A percentile compares a stretch with the other conserved stretches of the same genome.
These are phyloP conservation scores for Trachelus iudaicus DNA, from an alignment of 2,888 invertebrate genomes.

Conservation along the genomic window DNA sequence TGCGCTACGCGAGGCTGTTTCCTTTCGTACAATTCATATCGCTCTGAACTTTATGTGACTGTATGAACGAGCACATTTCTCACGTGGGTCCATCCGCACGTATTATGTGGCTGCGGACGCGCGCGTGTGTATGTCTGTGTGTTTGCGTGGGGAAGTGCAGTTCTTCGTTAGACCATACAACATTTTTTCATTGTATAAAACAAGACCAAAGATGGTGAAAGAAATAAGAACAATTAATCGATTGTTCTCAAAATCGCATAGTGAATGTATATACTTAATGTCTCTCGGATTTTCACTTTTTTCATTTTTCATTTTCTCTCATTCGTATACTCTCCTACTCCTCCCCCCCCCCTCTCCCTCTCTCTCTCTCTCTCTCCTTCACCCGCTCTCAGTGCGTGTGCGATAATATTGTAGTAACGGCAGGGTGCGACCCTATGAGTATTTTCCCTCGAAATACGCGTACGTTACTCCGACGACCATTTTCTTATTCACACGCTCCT, in stretches of 20 bases:
- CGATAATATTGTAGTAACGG: slow-evolving; percentile 49
- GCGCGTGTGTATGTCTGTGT: slow-evolving; percentile 24
- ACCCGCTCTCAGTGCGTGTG: slow-evolving; percentile 38
- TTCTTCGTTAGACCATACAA: slow-evolving; percentile 49
- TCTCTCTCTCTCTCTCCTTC: slow-evolving; percentile 19
- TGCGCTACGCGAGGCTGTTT: no score
- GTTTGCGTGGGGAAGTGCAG: slow-evolving; percentile 32
- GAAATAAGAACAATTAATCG: slow-evolving; percentile 43
- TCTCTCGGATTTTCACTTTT: slow-evolving; percentile 26
- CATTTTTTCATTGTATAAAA: slow-evolving; percentile 46
- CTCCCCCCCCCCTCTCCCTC: slow-evolving; percentile 13
- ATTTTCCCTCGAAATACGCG: slow-evolving; percentile 41
- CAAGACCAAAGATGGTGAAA: slow-evolving; percentile 47
- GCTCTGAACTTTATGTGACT: no score
- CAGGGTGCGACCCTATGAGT: slow-evolving; percentile 48
- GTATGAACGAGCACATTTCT: no score
- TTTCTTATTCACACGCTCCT: slow-evolving; percentile 19
- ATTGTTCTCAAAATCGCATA: slow-evolving; percentile 35
- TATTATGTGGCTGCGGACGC: slow-evolving; percentile 17
- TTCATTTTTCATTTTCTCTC: slow-evolving; percentile 22
- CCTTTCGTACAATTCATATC: no score
- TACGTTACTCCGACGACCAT: slow-evolving; percentile 5
- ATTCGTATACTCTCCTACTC: neutral
- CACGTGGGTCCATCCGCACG: no score
- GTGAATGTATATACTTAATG: slow-evolving; percentile 24